A percentile compares a stretch with the other conserved stretches of the same genome.
Evolutionary conservation across 1,140 invertebrate genomes (phyloP).

Genomic region (Andrena cerasifolii): DNA sequence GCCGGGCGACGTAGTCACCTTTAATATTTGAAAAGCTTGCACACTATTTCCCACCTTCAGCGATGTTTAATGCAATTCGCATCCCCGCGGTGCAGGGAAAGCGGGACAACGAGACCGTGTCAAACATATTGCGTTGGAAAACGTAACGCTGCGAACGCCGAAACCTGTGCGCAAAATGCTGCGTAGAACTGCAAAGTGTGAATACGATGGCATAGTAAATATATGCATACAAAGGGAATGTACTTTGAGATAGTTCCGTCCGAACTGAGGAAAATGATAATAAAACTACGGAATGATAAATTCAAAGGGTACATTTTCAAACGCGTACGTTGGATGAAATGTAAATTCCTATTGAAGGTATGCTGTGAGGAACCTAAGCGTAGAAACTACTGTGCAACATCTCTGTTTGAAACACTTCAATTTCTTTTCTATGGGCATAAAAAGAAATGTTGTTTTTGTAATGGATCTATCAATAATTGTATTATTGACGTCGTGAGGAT

Average conservation of each 20-base stretch:
- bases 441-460: too few species aligned
- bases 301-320: not conserved
- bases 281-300: not conserved
- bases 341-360: too few species aligned
- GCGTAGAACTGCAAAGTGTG: not conserved
- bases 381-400: too few species aligned
- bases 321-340: too few species aligned
- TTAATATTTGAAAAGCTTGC: constrained; percentile 21
- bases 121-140: not conserved
- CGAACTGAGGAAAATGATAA: not conserved
- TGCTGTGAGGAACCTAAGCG: too few species aligned
- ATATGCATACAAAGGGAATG: not conserved
- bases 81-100: not conserved
- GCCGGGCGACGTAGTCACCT: not conserved
- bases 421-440: too few species aligned
- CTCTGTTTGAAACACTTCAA: too few species aligned
- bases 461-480: too few species aligned
- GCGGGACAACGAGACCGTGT: not conserved
- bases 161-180: not conserved
- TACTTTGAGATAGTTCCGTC: not conserved
- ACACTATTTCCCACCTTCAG: not conserved
- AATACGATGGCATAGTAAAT: not conserved
- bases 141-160: not conserved
- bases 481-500: too few species aligned
- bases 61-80: constrained; percentile 22